These are phyloP conservation scores for Clangula hyemalis DNA, from an alignment of 2,797 vertebrate genomes.

Conservation along the genomic window DNA sequence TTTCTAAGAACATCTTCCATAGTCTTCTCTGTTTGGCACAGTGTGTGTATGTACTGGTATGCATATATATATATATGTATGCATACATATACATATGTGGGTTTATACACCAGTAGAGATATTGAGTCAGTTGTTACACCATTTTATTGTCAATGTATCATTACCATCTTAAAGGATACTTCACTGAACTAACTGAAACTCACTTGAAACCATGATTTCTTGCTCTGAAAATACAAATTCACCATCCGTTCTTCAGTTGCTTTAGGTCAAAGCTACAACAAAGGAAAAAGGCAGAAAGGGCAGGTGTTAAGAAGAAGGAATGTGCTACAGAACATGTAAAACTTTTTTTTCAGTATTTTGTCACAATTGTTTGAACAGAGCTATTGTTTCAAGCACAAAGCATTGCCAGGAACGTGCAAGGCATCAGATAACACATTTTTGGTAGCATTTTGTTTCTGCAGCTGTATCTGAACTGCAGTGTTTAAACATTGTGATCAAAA, in stretches of 20 bases:
- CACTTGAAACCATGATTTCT: background rate
- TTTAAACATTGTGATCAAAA: background rate
- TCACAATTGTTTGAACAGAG: background rate
- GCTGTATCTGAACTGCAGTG: background rate
- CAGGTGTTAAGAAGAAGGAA: slow-evolving; percentile 51
- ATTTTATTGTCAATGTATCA: background rate
- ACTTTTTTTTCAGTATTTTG: slow-evolving; percentile 5
- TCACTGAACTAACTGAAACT: background rate
- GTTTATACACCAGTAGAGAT: background rate
- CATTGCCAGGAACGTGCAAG: slow-evolving; percentile 1
- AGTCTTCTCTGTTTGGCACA: background rate
- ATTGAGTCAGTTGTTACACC: background rate
- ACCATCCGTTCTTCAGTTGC: slow-evolving; percentile 9
- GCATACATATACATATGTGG: background rate
- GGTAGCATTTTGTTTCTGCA: slow-evolving; percentile 33
- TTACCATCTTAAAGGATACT: background rate
- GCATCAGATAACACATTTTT: background rate
- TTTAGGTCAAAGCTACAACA: background rate
- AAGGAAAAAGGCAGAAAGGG: background rate
- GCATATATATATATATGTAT: background rate
- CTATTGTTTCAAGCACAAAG: slow-evolving; percentile 53
- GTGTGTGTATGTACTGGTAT: background rate
- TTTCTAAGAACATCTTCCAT: background rate
- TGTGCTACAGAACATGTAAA: background rate
- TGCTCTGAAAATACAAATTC: background rate